Conservation (phyloP, 2,797 vertebrate genomes). For the Sebastes jordani region DNA sequence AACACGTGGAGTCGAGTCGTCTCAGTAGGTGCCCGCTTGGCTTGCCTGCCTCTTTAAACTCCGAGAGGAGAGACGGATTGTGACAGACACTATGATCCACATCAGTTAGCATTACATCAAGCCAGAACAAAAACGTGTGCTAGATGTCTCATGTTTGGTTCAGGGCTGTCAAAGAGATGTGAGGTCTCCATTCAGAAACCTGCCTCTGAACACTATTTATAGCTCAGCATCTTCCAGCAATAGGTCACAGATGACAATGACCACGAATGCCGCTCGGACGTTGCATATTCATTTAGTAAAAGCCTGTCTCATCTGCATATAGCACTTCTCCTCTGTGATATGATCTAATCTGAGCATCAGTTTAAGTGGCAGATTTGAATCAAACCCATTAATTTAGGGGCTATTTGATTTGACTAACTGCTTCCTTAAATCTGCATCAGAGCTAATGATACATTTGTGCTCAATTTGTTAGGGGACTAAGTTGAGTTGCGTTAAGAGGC, state of each 20-base stretch:
- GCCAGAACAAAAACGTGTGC: neutral
- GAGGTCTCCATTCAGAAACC: slow-evolving; percentile 50
- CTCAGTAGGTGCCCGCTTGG: slow-evolving; percentile 29
- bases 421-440: slow-evolving; percentile 43
- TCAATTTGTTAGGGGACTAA: slow-evolving; percentile 48
- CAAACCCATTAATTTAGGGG: slow-evolving; percentile 16
- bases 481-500: slow-evolving; percentile 57
- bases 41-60: slow-evolving; percentile 38
- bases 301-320: slow-evolving; percentile 5
- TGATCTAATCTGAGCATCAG: slow-evolving; percentile 11
- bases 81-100: slow-evolving; percentile 62
- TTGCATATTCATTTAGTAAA: slow-evolving; percentile 11
- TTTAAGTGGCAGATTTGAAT: slow-evolving; percentile 32
- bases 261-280: neutral
- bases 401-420: slow-evolving; percentile 40
- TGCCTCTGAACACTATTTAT: slow-evolving; percentile 27
- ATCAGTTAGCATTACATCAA: slow-evolving; percentile 57
- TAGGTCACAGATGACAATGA: slow-evolving; percentile 41
- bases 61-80: slow-evolving; percentile 16
- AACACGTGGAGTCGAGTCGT: neutral
- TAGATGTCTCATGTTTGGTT: slow-evolving; percentile 43
- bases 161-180: slow-evolving; percentile 37
- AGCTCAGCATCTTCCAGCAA: slow-evolving; percentile 17
- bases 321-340: neutral
- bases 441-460: slow-evolving; percentile 55